A percentile compares a stretch with the other conserved stretches of the same genome.
These are phyloP conservation scores for Cybosia mesomella DNA, from an alignment of 2,888 invertebrate species.

Conservation along the genomic window DNA sequence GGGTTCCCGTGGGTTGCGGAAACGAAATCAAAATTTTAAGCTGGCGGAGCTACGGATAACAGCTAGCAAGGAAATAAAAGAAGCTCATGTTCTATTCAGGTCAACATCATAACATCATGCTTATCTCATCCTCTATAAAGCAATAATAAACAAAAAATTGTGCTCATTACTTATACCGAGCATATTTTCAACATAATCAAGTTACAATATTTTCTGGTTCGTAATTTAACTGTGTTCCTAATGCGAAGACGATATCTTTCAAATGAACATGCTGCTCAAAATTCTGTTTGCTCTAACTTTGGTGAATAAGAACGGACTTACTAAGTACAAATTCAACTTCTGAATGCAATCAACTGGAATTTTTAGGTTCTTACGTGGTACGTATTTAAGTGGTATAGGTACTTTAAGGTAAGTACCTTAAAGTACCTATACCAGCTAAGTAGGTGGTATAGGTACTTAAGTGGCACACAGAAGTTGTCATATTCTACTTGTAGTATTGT, in stretches of 20 bases:
- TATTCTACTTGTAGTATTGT: conserved; percentile 25
- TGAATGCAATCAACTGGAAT: conserved; percentile 60
- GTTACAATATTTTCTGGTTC: conserved; percentile 36
- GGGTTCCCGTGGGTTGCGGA: too few species aligned
- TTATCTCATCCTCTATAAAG: neutral
- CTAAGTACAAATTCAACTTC: conserved; percentile 60
- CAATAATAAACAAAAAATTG: conserved; percentile 3
- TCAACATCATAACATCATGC: neutral
- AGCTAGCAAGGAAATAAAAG: neutral
- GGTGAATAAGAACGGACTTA: conserved; percentile 51
- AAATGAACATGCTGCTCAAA: conserved; percentile 59
- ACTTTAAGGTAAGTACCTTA: too few species aligned
- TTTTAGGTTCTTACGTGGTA: too few species aligned
- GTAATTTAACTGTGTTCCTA: conserved; percentile 47
- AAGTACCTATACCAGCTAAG: too few species aligned
- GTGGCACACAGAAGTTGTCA: conserved; percentile 23
- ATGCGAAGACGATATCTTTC: conserved; percentile 48
- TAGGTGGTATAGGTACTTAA: too few species aligned
- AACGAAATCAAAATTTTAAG: too few species aligned
- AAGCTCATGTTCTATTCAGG: neutral
- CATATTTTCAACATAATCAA: conserved; percentile 19
- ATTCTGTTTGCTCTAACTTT: conserved; percentile 60
- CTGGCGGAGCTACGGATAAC: too few species aligned
- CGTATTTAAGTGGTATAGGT: too few species aligned
- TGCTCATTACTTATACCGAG: neutral